Percentiles rank a stretch among this genome's conserved stretches.
Conservation (phyloP, 2,888 invertebrate species). For the Dione vanillae region DNA sequence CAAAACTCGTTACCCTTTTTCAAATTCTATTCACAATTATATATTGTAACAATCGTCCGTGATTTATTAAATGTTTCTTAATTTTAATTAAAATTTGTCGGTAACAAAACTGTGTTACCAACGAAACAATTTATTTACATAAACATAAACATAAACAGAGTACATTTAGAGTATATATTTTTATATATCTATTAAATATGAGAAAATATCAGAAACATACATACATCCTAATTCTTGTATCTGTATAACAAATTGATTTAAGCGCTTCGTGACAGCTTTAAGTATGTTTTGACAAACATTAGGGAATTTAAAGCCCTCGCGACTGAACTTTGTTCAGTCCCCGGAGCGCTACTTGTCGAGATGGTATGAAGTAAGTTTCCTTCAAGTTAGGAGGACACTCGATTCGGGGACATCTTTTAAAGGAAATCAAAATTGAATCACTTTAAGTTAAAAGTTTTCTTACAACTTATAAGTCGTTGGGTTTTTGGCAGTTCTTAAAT, state of each 20-base stretch:
- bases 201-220: slow-evolving; percentile 49
- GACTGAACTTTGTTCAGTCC: slow-evolving; percentile 73
- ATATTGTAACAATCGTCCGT: slow-evolving; percentile 48
- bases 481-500: neutral
- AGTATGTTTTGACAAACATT: slow-evolving; percentile 81
- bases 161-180: slow-evolving; percentile 16
- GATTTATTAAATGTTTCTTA: slow-evolving; percentile 78
- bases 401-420: slow-evolving; percentile 40
- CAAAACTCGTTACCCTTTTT: slow-evolving; percentile 74
- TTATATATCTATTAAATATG: slow-evolving; percentile 47
- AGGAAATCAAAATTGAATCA: slow-evolving; percentile 41
- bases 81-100: slow-evolving; percentile 64
- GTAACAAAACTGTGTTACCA: slow-evolving; percentile 64
- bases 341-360: slow-evolving; percentile 60
- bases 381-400: slow-evolving; percentile 57
- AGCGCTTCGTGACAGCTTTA: slow-evolving; percentile 79
- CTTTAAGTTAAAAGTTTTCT: slow-evolving; percentile 34
- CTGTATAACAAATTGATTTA: slow-evolving; percentile 83
- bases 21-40: slow-evolving; percentile 74
- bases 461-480: slow-evolving; percentile 6
- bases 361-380: slow-evolving; percentile 62
- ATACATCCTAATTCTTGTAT: slow-evolving; percentile 71
- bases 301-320: slow-evolving; percentile 75
- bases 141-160: no score
- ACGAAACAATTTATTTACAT: slow-evolving; percentile 75